Evolutionary conservation across 2,113 vertebrate genomes (phyloP).

Genomic region (Brachyhypopomus gauderio): DNA sequence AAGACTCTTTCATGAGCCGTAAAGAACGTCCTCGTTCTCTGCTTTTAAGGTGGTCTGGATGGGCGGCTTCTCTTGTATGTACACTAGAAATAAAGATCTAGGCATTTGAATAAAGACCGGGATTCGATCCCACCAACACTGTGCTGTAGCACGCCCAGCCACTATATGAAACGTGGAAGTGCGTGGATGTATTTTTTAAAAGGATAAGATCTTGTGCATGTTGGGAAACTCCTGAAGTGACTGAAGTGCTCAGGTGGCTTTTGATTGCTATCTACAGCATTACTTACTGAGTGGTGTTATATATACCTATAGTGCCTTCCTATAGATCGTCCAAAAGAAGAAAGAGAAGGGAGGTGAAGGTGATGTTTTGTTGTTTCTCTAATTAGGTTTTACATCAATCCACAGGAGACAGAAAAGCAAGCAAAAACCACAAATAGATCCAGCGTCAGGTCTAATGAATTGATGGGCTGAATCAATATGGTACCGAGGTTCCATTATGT

Average conservation of each 20-base stretch:
- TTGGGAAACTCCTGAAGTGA: neutral
- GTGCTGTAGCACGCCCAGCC: neutral
- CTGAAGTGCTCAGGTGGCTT: neutral
- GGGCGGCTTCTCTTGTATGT: conserved; percentile 3
- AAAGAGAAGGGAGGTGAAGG: conserved; percentile 4
- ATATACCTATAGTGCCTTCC: neutral
- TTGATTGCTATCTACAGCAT: neutral
- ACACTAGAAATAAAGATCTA: neutral
- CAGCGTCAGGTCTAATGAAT: conserved; percentile 65
- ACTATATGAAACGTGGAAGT: neutral
- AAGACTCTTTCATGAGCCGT: conserved; percentile 22
- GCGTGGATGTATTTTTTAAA: neutral
- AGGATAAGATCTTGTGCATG: neutral
- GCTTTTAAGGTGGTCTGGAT: conserved; percentile 16
- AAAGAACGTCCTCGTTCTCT: conserved; percentile 42
- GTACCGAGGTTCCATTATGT: conserved; percentile 56
- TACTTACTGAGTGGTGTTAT: conserved; percentile 5
- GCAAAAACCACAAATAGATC: conserved; percentile 32
- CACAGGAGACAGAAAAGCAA: conserved; percentile 33
- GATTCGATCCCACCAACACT: neutral
- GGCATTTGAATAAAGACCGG: neutral
- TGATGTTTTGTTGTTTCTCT: conserved; percentile 12
- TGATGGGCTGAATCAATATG: conserved; percentile 62
- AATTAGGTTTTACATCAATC: conserved; percentile 29
- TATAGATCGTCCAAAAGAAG: neutral